Percentiles rank a stretch among this genome's conserved stretches.
These are phyloP conservation scores for Pogonocichla stellata DNA, from an alignment of 2,113 vertebrate genomes.

Conservation along the genomic window DNA sequence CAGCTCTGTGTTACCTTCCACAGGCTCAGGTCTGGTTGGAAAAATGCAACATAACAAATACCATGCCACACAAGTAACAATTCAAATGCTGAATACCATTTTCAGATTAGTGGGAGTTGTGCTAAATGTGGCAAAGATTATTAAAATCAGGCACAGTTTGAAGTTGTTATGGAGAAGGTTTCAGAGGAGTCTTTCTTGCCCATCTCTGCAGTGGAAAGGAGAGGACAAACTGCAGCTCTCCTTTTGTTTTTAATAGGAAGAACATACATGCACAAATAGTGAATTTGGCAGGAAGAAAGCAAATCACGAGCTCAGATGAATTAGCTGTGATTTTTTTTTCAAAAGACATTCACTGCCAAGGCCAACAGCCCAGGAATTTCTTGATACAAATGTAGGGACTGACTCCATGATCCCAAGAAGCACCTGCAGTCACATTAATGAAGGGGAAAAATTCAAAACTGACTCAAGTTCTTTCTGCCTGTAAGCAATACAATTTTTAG, in stretches of 20 bases:
- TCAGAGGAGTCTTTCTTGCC: neutral
- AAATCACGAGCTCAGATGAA: neutral
- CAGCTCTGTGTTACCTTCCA: neutral
- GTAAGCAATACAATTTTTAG: neutral
- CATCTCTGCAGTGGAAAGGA: neutral
- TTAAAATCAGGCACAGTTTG: neutral
- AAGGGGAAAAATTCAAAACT: neutral
- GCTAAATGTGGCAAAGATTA: neutral
- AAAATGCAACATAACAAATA: conserved; percentile 14
- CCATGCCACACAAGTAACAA: neutral
- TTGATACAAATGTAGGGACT: neutral
- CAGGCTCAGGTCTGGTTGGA: conserved; percentile 14
- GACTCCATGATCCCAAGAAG: neutral
- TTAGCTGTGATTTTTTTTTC: neutral
- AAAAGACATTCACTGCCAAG: neutral
- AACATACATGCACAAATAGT: neutral
- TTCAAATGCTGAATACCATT: neutral
- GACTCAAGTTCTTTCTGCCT: neutral
- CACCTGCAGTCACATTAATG: neutral
- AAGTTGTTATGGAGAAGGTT: neutral
- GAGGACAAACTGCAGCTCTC: neutral
- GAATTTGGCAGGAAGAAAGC: neutral
- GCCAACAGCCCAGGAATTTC: neutral
- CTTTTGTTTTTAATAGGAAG: neutral
- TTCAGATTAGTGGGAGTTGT: neutral